phyloP scores from a whole-genome alignment of 2,113 vertebrate genomes.

The Proteles cristata region DNA sequence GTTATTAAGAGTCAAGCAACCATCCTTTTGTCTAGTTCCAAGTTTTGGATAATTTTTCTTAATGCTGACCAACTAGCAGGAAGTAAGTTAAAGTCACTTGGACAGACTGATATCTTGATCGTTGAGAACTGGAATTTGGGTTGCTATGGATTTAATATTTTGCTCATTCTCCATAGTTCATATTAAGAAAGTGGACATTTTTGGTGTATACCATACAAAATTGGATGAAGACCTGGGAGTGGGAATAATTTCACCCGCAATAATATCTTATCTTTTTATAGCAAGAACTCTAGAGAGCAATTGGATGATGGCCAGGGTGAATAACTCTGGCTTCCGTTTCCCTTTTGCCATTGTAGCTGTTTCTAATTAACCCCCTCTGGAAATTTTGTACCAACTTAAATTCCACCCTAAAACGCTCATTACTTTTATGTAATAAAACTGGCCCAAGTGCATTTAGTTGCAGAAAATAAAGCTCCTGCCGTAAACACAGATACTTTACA shows the following conservation, averaged over 20 bases:
- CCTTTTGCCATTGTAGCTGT: slow-evolving; percentile 19
- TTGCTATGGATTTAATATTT: background rate
- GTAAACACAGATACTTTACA: slow-evolving; percentile 32
- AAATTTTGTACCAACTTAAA: slow-evolving; percentile 44
- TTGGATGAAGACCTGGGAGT: background rate
- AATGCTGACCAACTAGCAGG: background rate
- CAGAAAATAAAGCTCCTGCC: slow-evolving; percentile 15
- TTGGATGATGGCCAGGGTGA: background rate
- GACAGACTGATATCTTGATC: background rate
- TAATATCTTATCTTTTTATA: slow-evolving; percentile 30
- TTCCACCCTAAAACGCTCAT: slow-evolving; percentile 23
- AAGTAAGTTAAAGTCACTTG: background rate
- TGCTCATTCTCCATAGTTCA: background rate
- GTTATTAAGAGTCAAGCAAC: background rate
- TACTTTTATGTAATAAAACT: slow-evolving; percentile 11
- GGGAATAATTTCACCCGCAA: slow-evolving; percentile 17
- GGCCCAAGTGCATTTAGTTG: slow-evolving; percentile 8
- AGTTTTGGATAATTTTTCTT: background rate
- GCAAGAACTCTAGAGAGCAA: background rate
- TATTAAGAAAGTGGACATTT: background rate
- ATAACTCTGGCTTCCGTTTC: background rate
- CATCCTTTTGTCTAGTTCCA: background rate
- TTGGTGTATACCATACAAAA: background rate
- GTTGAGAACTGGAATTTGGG: background rate
- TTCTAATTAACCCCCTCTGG: slow-evolving; percentile 56